Evolutionary conservation across 2,888 invertebrate species (phyloP), one percentile per base, ranked within the genome.

Genomic region (Anthophora plumipes): DNA sequence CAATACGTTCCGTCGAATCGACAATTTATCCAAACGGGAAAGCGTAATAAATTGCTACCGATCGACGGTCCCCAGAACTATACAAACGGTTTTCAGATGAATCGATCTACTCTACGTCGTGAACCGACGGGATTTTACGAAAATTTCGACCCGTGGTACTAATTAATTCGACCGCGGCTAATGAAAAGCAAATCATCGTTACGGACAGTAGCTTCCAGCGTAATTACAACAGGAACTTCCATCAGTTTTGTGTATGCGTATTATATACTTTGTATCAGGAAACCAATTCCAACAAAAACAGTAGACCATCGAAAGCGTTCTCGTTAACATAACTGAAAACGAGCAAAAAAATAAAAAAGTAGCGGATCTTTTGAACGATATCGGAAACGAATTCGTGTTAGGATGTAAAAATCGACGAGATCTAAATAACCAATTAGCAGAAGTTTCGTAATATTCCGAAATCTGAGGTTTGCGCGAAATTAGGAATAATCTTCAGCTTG

Each of bases 181-280:
- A 71, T 71, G 57, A 66, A 60, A 76, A 59, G 48, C 50, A 59
- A 46, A 71, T 43, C 43, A 52, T 43, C 43, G 59, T 71, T 54
- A 57, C 64, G 37, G 52, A 39, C 52, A 6, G 43, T 70, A 46
- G 14, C 12, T 41, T 17, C 11, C 48, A 12, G 43, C 7, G 14
- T 69, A 70, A 75, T 75, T 75, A 41, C 52, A 43, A 22, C 41
- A 25, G 57, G 41, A 52, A 70, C 43, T 70, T 64, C 76, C 43
- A 41, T 50, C 43, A 14, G 17, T 64, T 41, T 22, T 31, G 31
- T 31, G 4, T 31, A 31, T 31, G 31, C 31, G 31, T 31, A 31
- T 31, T 17, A 12, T 22, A 64, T 22, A 52, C 22, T 22, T 50
- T 54, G 54, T 59, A 59, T 73, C 59, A 39, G n/a, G 50, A 57